Percentiles rank a stretch among this genome's conserved stretches.
phyloP scores from a whole-genome alignment of 2,888 invertebrate genomes.

The Melanostoma scalare region DNA sequence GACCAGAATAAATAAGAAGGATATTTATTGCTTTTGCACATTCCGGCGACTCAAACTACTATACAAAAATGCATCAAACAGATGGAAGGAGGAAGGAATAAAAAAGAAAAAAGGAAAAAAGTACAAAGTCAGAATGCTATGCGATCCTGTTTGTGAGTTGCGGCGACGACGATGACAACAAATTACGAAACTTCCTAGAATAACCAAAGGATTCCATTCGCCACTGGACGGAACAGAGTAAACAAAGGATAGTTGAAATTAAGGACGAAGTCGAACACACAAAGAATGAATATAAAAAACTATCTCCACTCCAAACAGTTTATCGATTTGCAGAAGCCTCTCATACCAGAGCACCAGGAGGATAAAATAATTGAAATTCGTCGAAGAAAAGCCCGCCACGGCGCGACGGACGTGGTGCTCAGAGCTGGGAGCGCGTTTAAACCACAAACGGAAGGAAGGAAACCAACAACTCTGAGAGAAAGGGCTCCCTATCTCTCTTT shows the following conservation, averaged over 20 bases:
- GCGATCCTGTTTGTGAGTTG: slow-evolving; percentile 45
- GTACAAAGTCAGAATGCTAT: slow-evolving; percentile 54
- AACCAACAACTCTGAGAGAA: slow-evolving; percentile 42
- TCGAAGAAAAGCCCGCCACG: slow-evolving; percentile 41
- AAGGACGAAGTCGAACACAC: slow-evolving; percentile 16
- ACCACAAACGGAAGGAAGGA: slow-evolving; percentile 69
- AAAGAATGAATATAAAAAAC: neutral
- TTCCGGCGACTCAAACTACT: slow-evolving; percentile 24
- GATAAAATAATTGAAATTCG: slow-evolving; percentile 70
- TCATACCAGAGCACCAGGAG: slow-evolving; percentile 35
- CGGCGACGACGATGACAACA: slow-evolving; percentile 64
- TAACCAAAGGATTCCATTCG: slow-evolving; percentile 28
- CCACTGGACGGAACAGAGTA: slow-evolving; percentile 15
- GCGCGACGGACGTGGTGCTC: too few species aligned
- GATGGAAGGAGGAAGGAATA: slow-evolving; percentile 2
- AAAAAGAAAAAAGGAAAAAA: neutral
- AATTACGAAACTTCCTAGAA: slow-evolving; percentile 58
- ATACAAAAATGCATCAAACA: slow-evolving; percentile 50
- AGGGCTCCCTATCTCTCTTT: slow-evolving; percentile 14
- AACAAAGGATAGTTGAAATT: slow-evolving; percentile 49
- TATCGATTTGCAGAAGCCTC: slow-evolving; percentile 53
- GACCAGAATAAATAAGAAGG: slow-evolving; percentile 53
- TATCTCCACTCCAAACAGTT: slow-evolving; percentile 38
- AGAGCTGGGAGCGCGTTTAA: slow-evolving; percentile 21
- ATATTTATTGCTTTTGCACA: slow-evolving; percentile 67